Evolutionary conservation across 2,113 vertebrate species (phyloP).

Genomic region (Osmerus eperlanus): DNA sequence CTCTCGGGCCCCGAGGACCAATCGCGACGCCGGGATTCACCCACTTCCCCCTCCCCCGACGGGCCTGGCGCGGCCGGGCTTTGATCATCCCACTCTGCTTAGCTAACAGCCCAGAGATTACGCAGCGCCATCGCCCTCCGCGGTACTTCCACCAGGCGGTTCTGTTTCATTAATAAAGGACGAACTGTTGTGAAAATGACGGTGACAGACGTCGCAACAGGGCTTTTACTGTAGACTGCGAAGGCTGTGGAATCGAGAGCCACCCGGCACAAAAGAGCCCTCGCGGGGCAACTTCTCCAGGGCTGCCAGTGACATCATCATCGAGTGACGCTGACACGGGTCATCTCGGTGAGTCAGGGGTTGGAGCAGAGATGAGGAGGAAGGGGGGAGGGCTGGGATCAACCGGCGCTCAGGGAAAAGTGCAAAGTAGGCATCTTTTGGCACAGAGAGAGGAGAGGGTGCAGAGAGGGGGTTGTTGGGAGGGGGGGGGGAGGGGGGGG

Average conservation of each 20-base stretch:
- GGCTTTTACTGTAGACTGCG: no score
- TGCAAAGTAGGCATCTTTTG: constrained; percentile 33
- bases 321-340: constrained; percentile 64
- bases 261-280: constrained; percentile 54
- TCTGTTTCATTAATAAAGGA: no score
- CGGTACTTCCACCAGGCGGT: no score
- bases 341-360: constrained; percentile 61
- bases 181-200: no score
- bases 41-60: constrained; percentile 7
- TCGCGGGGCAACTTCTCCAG: constrained; percentile 55
- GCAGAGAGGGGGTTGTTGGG: constrained; percentile 25
- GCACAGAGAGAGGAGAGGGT: constrained; percentile 3
- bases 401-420: constrained; percentile 44
- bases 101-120: background rate
- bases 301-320: constrained; percentile 68
- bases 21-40: constrained; percentile 45
- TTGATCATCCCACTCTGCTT: background rate
- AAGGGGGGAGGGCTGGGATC: constrained; percentile 1
- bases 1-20: constrained; percentile 43
- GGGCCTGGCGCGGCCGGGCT: background rate
- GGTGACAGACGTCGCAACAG: no score
- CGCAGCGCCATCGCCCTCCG: background rate
- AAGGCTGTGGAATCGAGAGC: constrained; percentile 30
- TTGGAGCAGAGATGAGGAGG: constrained; percentile 50
- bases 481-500: background rate